Evolutionary conservation across 2,113 vertebrate genomes (phyloP), one percentile per base, ranked within the genome.

Genomic region (Platysteira castanea): DNA sequence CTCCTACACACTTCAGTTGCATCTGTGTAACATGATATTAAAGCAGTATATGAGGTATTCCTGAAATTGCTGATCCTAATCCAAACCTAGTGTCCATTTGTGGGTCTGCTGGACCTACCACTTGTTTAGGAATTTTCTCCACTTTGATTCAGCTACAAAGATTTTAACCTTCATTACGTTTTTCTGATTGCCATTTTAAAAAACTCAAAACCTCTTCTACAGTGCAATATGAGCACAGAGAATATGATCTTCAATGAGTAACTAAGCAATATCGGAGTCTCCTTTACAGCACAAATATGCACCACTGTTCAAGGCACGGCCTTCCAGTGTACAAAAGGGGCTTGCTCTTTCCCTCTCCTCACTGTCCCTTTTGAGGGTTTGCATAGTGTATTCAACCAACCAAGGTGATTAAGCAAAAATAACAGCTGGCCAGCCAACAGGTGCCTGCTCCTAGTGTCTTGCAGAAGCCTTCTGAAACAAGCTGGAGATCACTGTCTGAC

Each of bases 401-500:
- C 1, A 17, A 41, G 53, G 19, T 15, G 20, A 78, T 31, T 15
- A 33, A 9, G 23, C 61, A 35, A 70, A 78, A 59, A 13, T 13
- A 84, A 67, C 27, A 60, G 10, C 54, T 41, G 49, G 33, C 42
- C 7, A 81, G 23, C 16, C 60, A 78, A 56, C 6, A 75, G 19
- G 10, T 71, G 20, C 11, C 24, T 82, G 9, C 9, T 76, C 11
- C 20, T 1, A 1, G 27, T 63, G 76, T 78, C 65, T 78, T 41
- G 16, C 20, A 67, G 77, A 56, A 87, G 30, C 27, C 64, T 53
- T 74, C 49, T 47, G 33, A 46, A 84, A 59, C 0, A 4, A 87
- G 9, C 33, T 5, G 8, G 31, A 0, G 3, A 53, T 47, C 23
- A 47, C 7, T 0, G 2, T 27, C 59, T 49, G 50, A 47, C 37